Conservation (phyloP, 2,113 vertebrate species). For the Dicentrarchus labrax region DNA sequence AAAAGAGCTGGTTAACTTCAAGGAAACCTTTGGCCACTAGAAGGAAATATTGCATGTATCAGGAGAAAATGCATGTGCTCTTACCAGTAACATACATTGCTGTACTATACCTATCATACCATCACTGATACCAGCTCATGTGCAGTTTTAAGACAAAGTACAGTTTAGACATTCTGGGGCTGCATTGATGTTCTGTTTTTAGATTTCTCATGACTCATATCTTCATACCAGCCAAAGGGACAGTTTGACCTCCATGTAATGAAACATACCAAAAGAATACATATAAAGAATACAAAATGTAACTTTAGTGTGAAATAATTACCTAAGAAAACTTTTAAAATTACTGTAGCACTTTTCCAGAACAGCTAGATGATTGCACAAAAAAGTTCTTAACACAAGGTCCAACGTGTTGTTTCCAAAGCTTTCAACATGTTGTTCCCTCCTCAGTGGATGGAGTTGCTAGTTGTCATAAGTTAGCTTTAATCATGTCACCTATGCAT, state of each 20-base stretch:
- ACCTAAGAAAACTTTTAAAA: too few relatives aligned
- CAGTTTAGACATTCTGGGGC: neutral
- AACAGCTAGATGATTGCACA: neutral
- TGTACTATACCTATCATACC: neutral
- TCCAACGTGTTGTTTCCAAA: neutral
- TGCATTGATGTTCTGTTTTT: neutral
- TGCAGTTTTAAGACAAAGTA: neutral
- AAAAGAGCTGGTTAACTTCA: constrained; percentile 88
- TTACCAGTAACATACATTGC: neutral
- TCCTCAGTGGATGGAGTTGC: neutral
- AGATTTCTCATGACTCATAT: neutral
- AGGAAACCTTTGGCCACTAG: constrained; percentile 77
- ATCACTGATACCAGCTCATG: neutral
- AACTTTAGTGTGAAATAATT: neutral
- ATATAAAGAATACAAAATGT: neutral
- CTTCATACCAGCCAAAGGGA: too few relatives aligned
- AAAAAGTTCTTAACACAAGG: neutral
- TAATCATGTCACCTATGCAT: neutral
- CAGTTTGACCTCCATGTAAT: neutral
- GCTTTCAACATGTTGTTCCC: neutral
- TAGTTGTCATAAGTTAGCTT: neutral
- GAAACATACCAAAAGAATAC: neutral
- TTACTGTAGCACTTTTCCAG: neutral
- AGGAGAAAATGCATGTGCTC: constrained; percentile 1
- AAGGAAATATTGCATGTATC: neutral